Percentiles rank a stretch among this genome's conserved stretches.
phyloP scores from a whole-genome alignment of 1,140 invertebrate species.

The Littorina saxatilis region DNA sequence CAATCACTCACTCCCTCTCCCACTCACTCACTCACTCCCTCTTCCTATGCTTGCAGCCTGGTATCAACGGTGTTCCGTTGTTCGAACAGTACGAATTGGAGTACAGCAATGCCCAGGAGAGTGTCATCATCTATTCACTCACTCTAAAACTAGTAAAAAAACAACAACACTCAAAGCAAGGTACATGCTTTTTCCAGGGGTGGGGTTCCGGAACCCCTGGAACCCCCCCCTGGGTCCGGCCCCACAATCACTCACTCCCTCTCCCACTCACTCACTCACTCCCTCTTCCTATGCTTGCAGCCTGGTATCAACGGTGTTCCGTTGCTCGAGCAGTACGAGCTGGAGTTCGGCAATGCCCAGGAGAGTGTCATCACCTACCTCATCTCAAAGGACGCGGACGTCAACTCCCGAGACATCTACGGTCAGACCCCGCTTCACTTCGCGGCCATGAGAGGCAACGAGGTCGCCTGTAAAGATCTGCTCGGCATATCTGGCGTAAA shows the following conservation, averaged over 20 bases:
- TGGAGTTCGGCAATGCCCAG: slow-evolving; percentile 21
- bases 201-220: neutral
- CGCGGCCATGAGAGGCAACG: slow-evolving; percentile 77
- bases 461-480: slow-evolving; percentile 72
- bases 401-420: slow-evolving; percentile 75
- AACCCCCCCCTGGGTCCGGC: too few relatives aligned
- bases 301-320: slow-evolving; percentile 34
- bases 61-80: slow-evolving; percentile 27
- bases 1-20: too few relatives aligned
- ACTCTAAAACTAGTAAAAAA: neutral
- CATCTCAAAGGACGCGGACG: slow-evolving; percentile 73
- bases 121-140: too few relatives aligned
- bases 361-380: slow-evolving; percentile 72
- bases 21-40: neutral
- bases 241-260: too few relatives aligned
- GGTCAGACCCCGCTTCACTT: slow-evolving; percentile 77
- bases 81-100: slow-evolving; percentile 29
- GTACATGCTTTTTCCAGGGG: neutral
- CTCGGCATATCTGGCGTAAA: slow-evolving; percentile 59
- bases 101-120: too few relatives aligned
- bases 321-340: slow-evolving; percentile 8
- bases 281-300: neutral
- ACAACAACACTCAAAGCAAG: too few relatives aligned
- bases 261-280: neutral
- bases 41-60: neutral